These are phyloP conservation scores for Eledona agricola DNA, from an alignment of 2,888 invertebrate species.

Conservation along the genomic window DNA sequence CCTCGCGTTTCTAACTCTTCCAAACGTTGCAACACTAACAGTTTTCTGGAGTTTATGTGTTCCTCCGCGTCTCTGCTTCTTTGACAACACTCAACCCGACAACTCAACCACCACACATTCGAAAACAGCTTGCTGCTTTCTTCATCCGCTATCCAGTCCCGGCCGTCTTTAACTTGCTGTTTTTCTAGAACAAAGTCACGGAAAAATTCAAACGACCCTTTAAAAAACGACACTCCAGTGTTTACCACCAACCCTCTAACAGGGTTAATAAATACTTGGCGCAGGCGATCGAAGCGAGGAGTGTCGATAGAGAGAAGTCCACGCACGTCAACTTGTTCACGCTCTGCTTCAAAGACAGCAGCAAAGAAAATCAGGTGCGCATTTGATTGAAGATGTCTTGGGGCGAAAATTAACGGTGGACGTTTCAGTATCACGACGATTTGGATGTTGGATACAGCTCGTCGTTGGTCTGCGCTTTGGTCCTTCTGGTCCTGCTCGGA, in stretches of 20 bases:
- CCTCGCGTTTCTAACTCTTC: constrained; percentile 9
- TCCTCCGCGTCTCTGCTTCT: constrained; percentile 15
- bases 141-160: constrained; percentile 24
- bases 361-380: constrained; percentile 82
- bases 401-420: too few species aligned
- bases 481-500: constrained; percentile 78
- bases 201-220: constrained; percentile 88
- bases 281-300: constrained; percentile 89
- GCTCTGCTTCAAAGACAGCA: constrained; percentile 83
- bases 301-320: constrained; percentile 89
- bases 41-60: constrained; percentile 14
- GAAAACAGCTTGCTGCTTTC: constrained; percentile 31
- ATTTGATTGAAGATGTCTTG: too few species aligned
- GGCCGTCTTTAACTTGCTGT: constrained; percentile 24
- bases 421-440: constrained; percentile 81
- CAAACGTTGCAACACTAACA: constrained; percentile 19
- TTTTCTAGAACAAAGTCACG: constrained; percentile 80
- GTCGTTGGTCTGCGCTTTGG: constrained; percentile 79
- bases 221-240: constrained; percentile 87
- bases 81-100: constrained; percentile 6
- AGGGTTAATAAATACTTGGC: constrained; percentile 92
- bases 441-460: constrained; percentile 87
- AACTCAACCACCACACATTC: too few species aligned
- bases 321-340: constrained; percentile 88
- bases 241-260: constrained; percentile 89